A percentile compares a stretch with the other conserved stretches of the same genome.
These are phyloP conservation scores for Nylanderia fulva DNA, from an alignment of 1,140 invertebrate species.

Conservation along the genomic window DNA sequence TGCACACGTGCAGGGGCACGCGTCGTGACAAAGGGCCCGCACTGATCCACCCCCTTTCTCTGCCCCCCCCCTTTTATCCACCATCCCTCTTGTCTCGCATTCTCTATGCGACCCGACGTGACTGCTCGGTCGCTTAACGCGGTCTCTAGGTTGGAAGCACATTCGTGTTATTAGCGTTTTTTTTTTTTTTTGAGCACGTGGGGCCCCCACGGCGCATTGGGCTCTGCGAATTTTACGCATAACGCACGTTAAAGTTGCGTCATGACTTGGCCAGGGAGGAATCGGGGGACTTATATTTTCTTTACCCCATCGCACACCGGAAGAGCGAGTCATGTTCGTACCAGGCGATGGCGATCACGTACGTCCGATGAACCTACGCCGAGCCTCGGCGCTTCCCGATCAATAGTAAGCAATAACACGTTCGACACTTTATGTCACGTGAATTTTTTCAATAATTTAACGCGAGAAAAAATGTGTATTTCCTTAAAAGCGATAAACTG, in stretches of 20 bases:
- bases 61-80: conserved; percentile 19
- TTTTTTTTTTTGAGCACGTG: conserved; percentile 64
- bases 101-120: conserved; percentile 17
- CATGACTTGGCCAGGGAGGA: conserved; percentile 19
- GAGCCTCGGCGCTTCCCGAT: not conserved
- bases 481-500: not conserved
- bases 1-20: conserved; percentile 83
- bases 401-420: conserved; percentile 4
- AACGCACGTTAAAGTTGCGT: conserved; percentile 46
- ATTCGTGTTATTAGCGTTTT: conserved; percentile 68
- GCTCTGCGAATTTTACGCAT: conserved; percentile 10
- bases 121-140: conserved; percentile 52
- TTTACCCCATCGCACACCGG: conserved; percentile 49
- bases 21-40: conserved; percentile 81
- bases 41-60: conserved; percentile 75
- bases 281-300: conserved; percentile 10
- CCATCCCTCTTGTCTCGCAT: conserved; percentile 36
- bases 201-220: conserved; percentile 55
- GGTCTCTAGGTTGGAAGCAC: conserved; percentile 45
- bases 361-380: not conserved
- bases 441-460: not conserved
- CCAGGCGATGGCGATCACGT: conserved; percentile 21
- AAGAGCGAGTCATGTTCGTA: conserved; percentile 56
- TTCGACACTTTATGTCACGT: not conserved
- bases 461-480: too few relatives aligned